Evolutionary conservation across 1,140 invertebrate genomes (phyloP), one percentile per base, ranked within the genome.

Genomic region (Drosophila pruinosa): DNA sequence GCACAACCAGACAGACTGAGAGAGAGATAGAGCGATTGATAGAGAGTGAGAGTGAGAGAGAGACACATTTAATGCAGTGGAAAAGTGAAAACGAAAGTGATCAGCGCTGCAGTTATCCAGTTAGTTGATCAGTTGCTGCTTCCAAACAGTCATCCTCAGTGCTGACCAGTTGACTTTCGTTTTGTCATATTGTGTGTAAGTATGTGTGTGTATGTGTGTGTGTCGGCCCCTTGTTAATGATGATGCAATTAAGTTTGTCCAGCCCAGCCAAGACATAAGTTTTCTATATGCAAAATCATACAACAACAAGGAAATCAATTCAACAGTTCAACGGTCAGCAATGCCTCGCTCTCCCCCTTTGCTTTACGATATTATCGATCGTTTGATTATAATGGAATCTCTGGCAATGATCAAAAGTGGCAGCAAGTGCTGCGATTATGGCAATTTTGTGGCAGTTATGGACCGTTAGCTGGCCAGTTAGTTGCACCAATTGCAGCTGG

Each of bases 71-170:
- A 88, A 88, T 88, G 72, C 82, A 82, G 43, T 78, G 82, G 82
- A 88, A 88, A 88, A 89, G 82, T 88, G 82, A 88, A 88, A 88
- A 88, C 83, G 82, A 88, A 88, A 88, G 82, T 88, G 78, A 64
- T 81, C 41, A 39, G 43, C 36, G 63, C 38, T 64, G 47, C 57
- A 69, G 56, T 63, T 62, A 71, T 64, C 71, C 74, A 81, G 59
- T 61, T 59, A 67, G 52, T 28, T 65, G 65, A 64, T 70, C 64
- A 70, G 65, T 78, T 69, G 64, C 6, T n/a, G 43, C 39, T 39
- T 43, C 28, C 54, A 57, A 31, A 28, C 43, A 58, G 12, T 62
- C 38, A 36, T 47, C 22, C 43, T 47, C 47, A 50, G 22, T 19
- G 24, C 48, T 45, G 76, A 77, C 72, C 80, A 65, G 73, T 45